Evolutionary conservation across 1,140 invertebrate species (phyloP), one percentile per base, ranked within the genome.

Genomic region (Neotoxoptera formosana): DNA sequence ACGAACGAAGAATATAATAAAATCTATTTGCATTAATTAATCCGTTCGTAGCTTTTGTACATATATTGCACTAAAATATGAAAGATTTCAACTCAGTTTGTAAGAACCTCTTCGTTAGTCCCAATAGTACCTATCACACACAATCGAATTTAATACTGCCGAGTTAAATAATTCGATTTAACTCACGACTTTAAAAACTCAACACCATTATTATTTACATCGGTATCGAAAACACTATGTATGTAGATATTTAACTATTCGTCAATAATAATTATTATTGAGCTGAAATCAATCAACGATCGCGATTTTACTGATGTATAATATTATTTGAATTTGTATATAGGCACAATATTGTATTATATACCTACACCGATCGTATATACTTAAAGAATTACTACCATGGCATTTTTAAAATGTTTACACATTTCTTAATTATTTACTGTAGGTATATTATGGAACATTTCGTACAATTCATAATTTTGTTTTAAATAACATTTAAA

Each of bases 51-150:
- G 25, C 4, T 25, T 23, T 20, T 89, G n/a, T 53, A 23, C 23
- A 53, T 89, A 53, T 36, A 53, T 11, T 8, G n/a, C 2, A 89
- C 20, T 89, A 25, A 53, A 36, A 25, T 89, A 53, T 89, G n/a
- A 53, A 89, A 53, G 20, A 89, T 89, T 89, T 89, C 47, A 51
- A 53, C 48, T 53, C 48, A 23, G 53, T 89, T 89, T 89, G 20
- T 53, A 88, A 88, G n/a, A 34, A 34, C 20, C 30, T 20, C 20
- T 89, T 89, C 30, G 20, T 89, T 89, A 23, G 34, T 89, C n/a
- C n/a, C 23, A 89, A 89, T 36, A 53, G 41, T 53, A 89, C 34
- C 20, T 53, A 67, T n/a, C 11, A 11, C 30, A 23, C 20, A 53
- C 20, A 51, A 89, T 88, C n/a, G 2, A 53, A 89, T 53, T 51